Evolutionary conservation across 2,888 invertebrate species (phyloP), one percentile per base, ranked within the genome.

Genomic region (Nomada ruficornis): DNA sequence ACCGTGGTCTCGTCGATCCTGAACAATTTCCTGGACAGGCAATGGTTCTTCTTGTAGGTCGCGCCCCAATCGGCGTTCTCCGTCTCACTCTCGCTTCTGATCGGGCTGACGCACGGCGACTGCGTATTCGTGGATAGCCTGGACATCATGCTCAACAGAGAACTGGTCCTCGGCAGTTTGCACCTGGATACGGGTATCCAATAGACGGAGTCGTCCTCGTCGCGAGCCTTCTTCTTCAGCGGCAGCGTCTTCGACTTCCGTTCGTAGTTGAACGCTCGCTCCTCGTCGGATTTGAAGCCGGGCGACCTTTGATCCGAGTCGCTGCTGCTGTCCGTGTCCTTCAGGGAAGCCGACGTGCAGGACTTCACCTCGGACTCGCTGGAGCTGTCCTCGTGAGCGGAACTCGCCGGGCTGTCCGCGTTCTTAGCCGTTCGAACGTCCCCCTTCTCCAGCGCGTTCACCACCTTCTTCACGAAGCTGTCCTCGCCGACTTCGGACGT

Each of bases 51-150:
- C 5, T 4, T 72, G 20, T 13, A 68, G 0, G 64, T 72, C 0
- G 60, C 20, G 10, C 59, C 63, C 72, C 68, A 72, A 0, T 10
- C 18, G 1, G 0, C 18, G 23, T 1, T 15, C 13, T 74, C 71
- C 0, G 42, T 0, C 4, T 76, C 78, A 15, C n/a, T 26, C 2
- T 71, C 73, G 26, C 29, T 62, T 26, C 67, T 78, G 18, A 91
- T 91, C 0, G 91, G 91, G 55, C 91, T 91, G n/a, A 90, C 26
- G 10, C 85, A 87, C 0, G 89, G 90, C 0, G 82, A 90, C 4
- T 65, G 47, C 13, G 18, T 52, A 44, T 59, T 52, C 0, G 7
- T 36, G 2, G 86, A 77, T 5, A 70, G 11, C 18, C 20, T 77
- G 1, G 89, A 86, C 44, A 50, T 54, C 52, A 88, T 72, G 68